These are phyloP conservation scores for Andrena hattorfiana DNA, from an alignment of 2,888 invertebrate genomes.

Conservation along the genomic window DNA sequence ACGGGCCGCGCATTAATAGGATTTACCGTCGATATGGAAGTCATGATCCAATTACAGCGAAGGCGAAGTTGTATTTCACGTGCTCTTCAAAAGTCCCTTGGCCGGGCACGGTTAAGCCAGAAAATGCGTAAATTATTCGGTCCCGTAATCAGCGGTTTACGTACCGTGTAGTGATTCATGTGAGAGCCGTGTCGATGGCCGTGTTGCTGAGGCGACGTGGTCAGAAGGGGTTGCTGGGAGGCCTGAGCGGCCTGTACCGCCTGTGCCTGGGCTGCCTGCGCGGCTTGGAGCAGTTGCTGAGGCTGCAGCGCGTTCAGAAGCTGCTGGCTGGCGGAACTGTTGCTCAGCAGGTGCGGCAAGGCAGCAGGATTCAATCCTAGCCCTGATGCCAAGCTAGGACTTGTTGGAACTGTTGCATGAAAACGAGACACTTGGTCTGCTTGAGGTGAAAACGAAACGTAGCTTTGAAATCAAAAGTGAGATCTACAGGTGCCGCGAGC, in stretches of 20 bases:
- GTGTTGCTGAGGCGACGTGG: constrained; percentile 83
- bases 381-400: constrained; percentile 89
- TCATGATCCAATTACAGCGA: constrained; percentile 11
- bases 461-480: background rate
- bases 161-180: constrained; percentile 82
- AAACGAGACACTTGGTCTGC: constrained; percentile 37
- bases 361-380: constrained; percentile 89
- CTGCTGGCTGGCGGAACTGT: constrained; percentile 90
- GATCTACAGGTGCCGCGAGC: too few relatives aligned
- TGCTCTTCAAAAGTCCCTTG: background rate
- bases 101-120: background rate
- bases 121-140: constrained; percentile 8
- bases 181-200: constrained; percentile 82
- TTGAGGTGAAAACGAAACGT: background rate
- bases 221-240: constrained; percentile 81
- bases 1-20: background rate
- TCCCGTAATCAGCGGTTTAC: constrained; percentile 30
- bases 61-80: background rate
- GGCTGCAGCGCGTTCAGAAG: constrained; percentile 91
- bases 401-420: constrained; percentile 86
- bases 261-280: constrained; percentile 82
- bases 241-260: constrained; percentile 79
- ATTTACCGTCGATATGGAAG: constrained; percentile 1
- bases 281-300: constrained; percentile 86
- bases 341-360: constrained; percentile 90